Conservation (phyloP, 2,888 invertebrate species). For the Spilosoma lubricipeda region DNA sequence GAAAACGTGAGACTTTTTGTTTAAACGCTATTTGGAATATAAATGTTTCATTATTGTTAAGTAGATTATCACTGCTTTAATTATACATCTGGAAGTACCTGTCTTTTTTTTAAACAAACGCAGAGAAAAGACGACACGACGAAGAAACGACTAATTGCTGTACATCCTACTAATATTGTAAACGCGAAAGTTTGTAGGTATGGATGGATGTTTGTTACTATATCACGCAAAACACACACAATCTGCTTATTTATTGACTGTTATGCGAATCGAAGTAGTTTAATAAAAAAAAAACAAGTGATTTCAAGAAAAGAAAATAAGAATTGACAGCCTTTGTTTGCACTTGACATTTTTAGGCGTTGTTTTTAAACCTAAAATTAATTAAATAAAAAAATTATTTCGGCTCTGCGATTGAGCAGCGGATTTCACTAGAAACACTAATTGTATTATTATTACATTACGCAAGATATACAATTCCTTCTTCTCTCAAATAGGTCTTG, state of each 20-base stretch:
- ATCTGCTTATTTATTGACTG: too few species aligned
- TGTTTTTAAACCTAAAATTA: neutral
- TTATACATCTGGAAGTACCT: neutral
- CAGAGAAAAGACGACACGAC: neutral
- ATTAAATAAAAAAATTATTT: too few species aligned
- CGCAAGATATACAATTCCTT: neutral
- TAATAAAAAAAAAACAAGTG: neutral
- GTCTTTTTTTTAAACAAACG: neutral
- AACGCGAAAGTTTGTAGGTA: too few species aligned
- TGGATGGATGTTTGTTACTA: too few species aligned
- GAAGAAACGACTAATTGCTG: neutral
- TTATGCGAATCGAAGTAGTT: too few species aligned
- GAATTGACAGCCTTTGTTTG: neutral
- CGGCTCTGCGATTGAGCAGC: too few species aligned
- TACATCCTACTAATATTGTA: too few species aligned
- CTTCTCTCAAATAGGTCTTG: neutral
- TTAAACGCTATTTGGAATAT: conserved; percentile 7
- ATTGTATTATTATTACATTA: neutral
- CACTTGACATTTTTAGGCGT: neutral
- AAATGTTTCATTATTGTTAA: conserved; percentile 6
- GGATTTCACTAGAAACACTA: neutral
- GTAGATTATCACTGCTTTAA: neutral
- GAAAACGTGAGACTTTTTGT: conserved; percentile 11
- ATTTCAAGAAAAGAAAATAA: neutral
- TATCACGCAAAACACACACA: too few species aligned